Percentiles rank a stretch among this genome's conserved stretches.
These are phyloP conservation scores for Drosophila subobscura DNA, from an alignment of 1,140 invertebrate species.

Conservation along the genomic window DNA sequence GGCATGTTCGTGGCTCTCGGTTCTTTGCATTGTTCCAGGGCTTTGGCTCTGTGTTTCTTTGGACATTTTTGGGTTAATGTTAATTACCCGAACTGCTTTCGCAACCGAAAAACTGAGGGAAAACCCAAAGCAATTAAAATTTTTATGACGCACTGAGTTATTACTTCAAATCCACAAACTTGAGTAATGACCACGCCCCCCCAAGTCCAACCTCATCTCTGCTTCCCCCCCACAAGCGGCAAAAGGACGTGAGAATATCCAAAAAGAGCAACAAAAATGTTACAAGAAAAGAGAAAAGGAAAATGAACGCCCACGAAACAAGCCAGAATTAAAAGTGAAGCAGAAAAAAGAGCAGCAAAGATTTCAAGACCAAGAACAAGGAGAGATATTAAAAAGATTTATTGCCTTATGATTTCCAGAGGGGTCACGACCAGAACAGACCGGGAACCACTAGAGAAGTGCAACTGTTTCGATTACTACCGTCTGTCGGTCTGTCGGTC, in stretches of 20 bases:
- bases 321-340: conserved; percentile 30
- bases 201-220: conserved; percentile 1
- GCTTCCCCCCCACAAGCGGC: neutral
- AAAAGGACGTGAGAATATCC: conserved; percentile 76
- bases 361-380: conserved; percentile 42
- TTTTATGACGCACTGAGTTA: conserved; percentile 82
- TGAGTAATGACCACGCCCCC: conserved; percentile 71
- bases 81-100: conserved; percentile 82
- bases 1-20: conserved; percentile 55
- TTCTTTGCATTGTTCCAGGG: conserved; percentile 67
- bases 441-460: conserved; percentile 4
- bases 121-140: conserved; percentile 81
- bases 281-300: conserved; percentile 53
- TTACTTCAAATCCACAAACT: conserved; percentile 81
- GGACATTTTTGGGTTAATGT: conserved; percentile 80
- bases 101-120: conserved; percentile 53
- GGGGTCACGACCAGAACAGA: conserved; percentile 36
- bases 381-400: conserved; percentile 79
- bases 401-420: conserved; percentile 75
- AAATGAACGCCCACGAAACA: conserved; percentile 66
- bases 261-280: conserved; percentile 1
- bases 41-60: conserved; percentile 38
- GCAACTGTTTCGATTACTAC: conserved; percentile 37
- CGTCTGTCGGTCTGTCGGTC: too few relatives aligned
- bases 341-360: conserved; percentile 28